These are phyloP conservation scores for Australoheros scitulus DNA, from an alignment of 2,113 vertebrate species.

Conservation along the genomic window DNA sequence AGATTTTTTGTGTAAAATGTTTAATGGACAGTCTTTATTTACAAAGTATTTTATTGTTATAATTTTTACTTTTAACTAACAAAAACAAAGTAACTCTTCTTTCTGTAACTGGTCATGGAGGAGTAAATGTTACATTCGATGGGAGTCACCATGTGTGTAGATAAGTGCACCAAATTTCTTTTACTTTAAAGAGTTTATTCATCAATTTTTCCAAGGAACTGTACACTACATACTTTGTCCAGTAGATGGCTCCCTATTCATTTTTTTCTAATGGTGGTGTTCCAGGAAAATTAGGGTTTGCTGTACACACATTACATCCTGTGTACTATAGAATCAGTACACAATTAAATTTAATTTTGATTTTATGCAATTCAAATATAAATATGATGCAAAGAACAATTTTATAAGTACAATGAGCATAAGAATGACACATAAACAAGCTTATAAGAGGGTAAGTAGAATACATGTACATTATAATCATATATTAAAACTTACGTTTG, in stretches of 20 bases:
- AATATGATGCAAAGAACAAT: background rate
- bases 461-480: background rate
- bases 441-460: background rate
- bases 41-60: background rate
- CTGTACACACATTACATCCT: background rate
- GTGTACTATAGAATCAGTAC: background rate
- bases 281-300: background rate
- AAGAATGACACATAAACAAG: background rate
- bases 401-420: background rate
- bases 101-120: background rate
- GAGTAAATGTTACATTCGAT: background rate
- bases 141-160: background rate
- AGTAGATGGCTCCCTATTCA: slow-evolving; percentile 53
- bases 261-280: background rate
- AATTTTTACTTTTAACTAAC: too few species aligned
- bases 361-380: background rate
- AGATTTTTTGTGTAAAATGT: background rate
- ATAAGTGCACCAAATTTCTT: background rate
- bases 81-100: background rate
- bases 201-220: background rate
- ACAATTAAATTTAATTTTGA: background rate
- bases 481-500: background rate
- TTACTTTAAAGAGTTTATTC: background rate
- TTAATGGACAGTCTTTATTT: background rate
- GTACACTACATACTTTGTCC: slow-evolving; percentile 15